phyloP scores from a whole-genome alignment of 2,888 invertebrate genomes.

The Ectemnius continuus region DNA sequence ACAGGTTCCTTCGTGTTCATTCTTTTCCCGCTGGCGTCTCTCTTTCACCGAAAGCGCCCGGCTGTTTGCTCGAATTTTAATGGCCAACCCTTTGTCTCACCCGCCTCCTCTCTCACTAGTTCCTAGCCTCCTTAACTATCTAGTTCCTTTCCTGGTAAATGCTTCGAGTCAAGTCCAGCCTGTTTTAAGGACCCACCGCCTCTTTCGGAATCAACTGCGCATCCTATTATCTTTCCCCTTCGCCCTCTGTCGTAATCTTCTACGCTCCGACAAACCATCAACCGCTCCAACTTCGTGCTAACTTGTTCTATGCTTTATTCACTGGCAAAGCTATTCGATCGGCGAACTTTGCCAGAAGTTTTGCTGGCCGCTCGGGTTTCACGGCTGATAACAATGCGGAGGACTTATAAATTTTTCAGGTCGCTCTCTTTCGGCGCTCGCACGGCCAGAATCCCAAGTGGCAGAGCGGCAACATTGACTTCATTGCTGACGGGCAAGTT shows the following conservation, averaged over 20 bases:
- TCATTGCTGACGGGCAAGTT: background rate
- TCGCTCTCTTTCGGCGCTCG: background rate
- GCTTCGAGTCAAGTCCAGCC: background rate
- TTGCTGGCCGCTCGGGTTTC: background rate
- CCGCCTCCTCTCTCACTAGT: background rate
- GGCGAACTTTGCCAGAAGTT: background rate
- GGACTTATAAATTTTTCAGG: background rate
- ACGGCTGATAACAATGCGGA: background rate
- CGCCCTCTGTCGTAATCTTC: slow-evolving; percentile 15
- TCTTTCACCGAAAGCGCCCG: slow-evolving; percentile 26
- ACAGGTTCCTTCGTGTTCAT: slow-evolving; percentile 59
- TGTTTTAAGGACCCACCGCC: background rate
- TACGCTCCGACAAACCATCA: slow-evolving; percentile 7
- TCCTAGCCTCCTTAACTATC: background rate
- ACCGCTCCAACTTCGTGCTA: slow-evolving; percentile 4
- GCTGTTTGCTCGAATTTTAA: slow-evolving; percentile 54
- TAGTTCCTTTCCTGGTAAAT: slow-evolving; percentile 1
- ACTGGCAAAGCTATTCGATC: too few species aligned
- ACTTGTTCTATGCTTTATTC: too few species aligned
- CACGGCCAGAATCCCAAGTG: background rate
- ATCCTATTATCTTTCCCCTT: background rate
- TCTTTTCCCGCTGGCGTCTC: slow-evolving; percentile 43
- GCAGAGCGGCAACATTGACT: background rate
- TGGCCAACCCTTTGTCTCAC: slow-evolving; percentile 34
- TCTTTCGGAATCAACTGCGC: background rate